Evolutionary conservation across 2,797 vertebrate genomes (phyloP).

Genomic region (Moxostoma hubbsi): DNA sequence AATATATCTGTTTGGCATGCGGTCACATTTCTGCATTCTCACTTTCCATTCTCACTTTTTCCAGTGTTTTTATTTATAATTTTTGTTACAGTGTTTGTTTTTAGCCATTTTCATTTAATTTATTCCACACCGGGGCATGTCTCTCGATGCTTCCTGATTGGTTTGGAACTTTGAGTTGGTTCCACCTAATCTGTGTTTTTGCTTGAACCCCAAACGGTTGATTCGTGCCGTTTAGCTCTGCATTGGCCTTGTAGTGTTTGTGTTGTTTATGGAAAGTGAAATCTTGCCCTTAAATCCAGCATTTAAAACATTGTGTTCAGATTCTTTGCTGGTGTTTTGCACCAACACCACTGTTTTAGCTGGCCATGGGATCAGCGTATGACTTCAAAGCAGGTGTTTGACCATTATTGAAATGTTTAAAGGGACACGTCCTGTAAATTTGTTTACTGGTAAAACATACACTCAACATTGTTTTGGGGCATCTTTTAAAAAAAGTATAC

Average conservation of each 20-base stretch:
- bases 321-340: neutral
- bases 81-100: constrained; percentile 31
- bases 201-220: constrained; percentile 39
- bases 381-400: constrained; percentile 16
- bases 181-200: constrained; percentile 41
- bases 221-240: constrained; percentile 42
- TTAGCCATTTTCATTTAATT: constrained; percentile 47
- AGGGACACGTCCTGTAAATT: constrained; percentile 24
- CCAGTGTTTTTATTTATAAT: neutral
- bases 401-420: constrained; percentile 12
- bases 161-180: constrained; percentile 48
- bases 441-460: neutral
- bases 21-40: constrained; percentile 40
- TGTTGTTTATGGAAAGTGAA: constrained; percentile 44
- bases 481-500: neutral
- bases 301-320: constrained; percentile 31
- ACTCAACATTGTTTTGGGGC: neutral
- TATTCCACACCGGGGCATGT: constrained; percentile 21
- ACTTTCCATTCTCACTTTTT: constrained; percentile 39
- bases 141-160: constrained; percentile 51
- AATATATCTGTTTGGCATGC: constrained; percentile 48
- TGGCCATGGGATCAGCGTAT: constrained; percentile 7
- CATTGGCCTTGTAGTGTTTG: constrained; percentile 42
- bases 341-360: constrained; percentile 19
- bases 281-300: constrained; percentile 32